phyloP scores from a whole-genome alignment of 2,113 vertebrate species.

The Zingel zingel region DNA sequence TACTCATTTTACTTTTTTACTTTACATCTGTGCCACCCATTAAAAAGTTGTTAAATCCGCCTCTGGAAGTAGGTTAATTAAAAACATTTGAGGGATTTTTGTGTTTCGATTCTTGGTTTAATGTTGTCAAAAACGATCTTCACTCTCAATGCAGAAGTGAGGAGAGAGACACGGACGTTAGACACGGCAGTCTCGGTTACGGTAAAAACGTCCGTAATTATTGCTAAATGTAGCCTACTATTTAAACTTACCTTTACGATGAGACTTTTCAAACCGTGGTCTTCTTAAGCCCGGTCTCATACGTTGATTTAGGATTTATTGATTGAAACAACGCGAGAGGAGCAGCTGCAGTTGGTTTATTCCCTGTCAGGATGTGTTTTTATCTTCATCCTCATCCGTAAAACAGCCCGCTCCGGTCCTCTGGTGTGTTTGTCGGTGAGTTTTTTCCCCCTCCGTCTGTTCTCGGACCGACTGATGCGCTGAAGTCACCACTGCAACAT shows the following conservation, averaged over 20 bases:
- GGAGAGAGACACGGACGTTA: neutral
- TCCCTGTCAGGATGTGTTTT: neutral
- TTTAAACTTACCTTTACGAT: conserved; percentile 42
- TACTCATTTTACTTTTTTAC: neutral
- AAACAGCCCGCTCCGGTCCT: neutral
- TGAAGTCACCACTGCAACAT: conserved; percentile 53
- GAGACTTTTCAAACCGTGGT: conserved; percentile 15
- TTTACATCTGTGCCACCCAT: too few species aligned
- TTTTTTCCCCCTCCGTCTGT: conserved; percentile 37
- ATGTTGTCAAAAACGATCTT: neutral
- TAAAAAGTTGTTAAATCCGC: neutral
- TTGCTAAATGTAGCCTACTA: too few species aligned
- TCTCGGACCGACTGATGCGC: conserved; percentile 35
- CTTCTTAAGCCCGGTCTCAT: neutral
- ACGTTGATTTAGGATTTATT: neutral
- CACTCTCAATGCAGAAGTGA: neutral
- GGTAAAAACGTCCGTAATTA: neutral
- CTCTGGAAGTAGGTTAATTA: neutral
- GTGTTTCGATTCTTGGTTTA: neutral
- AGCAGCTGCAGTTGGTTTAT: neutral
- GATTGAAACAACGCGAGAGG: conserved; percentile 7
- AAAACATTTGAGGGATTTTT: neutral
- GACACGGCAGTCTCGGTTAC: too few species aligned
- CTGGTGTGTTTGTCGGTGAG: neutral
- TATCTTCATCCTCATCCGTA: neutral